Conservation (phyloP, 2,113 vertebrate genomes). For the Apistogramma diplotaenia region DNA sequence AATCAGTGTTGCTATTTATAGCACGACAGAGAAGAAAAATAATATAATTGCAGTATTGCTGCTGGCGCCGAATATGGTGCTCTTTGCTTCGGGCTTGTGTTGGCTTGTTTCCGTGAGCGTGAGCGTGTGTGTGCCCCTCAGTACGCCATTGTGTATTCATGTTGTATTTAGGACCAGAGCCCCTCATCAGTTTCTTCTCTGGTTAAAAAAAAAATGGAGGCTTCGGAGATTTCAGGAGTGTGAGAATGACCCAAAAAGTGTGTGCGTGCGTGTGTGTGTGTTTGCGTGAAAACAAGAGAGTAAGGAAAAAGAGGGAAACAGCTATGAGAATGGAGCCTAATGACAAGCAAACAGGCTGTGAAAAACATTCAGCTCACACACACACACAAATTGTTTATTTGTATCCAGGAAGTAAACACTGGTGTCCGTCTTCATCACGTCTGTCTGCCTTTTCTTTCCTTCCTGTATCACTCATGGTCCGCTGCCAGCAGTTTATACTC, state of each 20-base stretch:
- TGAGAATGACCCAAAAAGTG: not conserved
- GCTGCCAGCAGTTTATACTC: conserved; percentile 44
- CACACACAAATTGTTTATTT: conserved; percentile 48
- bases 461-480: conserved; percentile 16
- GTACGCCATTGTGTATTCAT: not conserved
- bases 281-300: not conserved
- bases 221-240: conserved; percentile 7
- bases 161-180: conserved; percentile 27
- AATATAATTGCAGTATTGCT: conserved; percentile 28
- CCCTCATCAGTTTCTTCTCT: conserved; percentile 59
- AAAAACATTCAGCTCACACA: conserved; percentile 53
- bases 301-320: not conserved
- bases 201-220: conserved; percentile 27
- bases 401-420: conserved; percentile 51
- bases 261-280: not conserved
- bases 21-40: conserved; percentile 17
- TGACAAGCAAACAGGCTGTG: conserved; percentile 48
- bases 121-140: not conserved
- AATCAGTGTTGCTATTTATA: conserved; percentile 42
- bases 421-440: conserved; percentile 26
- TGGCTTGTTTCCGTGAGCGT: conserved; percentile 9
- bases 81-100: conserved; percentile 19
- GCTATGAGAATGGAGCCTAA: conserved; percentile 23
- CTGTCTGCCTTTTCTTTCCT: conserved; percentile 42
- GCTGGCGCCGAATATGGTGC: conserved; percentile 14